Evolutionary conservation across 2,888 invertebrate genomes (phyloP), one percentile per base, ranked within the genome.

Genomic region (Trichogramma dendrolimi): DNA sequence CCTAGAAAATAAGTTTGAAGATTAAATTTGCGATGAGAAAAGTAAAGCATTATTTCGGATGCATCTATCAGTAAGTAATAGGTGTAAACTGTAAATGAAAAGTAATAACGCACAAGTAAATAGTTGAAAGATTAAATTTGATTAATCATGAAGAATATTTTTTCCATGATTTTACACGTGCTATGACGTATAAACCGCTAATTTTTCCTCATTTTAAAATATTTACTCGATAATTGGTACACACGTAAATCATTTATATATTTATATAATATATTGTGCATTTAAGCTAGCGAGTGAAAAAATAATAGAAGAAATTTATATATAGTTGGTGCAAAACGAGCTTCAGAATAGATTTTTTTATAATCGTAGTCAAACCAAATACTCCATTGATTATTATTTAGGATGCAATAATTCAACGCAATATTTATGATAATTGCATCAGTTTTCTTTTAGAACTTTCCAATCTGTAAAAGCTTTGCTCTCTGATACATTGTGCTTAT

Each of bases 321-420:
- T 48, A 55, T 57, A 57, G 53, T 41, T 57, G 43, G 4, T 61
- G 46, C 46, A 8, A 58, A 59, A 64, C 46, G 56, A 59, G 58
- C 56, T 61, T 64, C 46, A 59, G 59, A 59, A 40, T 6, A 38
- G 55, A 49, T 60, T 58, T 47, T 43, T 14, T 49, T 27, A 55
- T 51, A 52, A 4, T 39, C 47, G 54, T 54, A 60, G 59, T 56
- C 50, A 66, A 58, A 66, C 61, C 56, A 68, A 68, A 69, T 68
- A 67, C 67, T 68, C 66, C 63, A 63, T 67, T 67, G 50, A 56
- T 55, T 56, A 52, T 49, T 44, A 49, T 27, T 27, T 59, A 64
- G 50, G 59, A 56, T 41, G 40, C 56, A 64, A 54, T 64, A 42
- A 54, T 60, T 51, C 48, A 55, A 52, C 8, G 7, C 56, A 58